Conservation (phyloP, 2,797 vertebrate species). For the Paramormyrops hopkinsi region DNA sequence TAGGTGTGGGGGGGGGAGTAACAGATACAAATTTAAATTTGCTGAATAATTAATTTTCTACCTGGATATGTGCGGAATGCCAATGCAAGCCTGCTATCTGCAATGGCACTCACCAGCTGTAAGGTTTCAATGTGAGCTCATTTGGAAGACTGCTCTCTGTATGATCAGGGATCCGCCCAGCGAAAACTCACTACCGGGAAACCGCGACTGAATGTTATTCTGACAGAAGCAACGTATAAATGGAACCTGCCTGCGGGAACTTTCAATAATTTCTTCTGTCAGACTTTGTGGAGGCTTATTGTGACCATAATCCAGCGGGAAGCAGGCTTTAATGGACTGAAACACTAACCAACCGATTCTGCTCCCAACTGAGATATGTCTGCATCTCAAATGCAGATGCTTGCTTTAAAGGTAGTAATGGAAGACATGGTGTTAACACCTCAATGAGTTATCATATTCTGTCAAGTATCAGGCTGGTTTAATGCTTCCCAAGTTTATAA, state of each 20-base stretch:
- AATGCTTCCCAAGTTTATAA: neutral
- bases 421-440: neutral
- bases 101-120: neutral
- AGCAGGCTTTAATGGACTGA: neutral
- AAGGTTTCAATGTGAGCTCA: neutral
- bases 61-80: neutral
- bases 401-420: neutral
- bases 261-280: neutral
- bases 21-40: slow-evolving; percentile 2
- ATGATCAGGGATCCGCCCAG: neutral
- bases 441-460: neutral
- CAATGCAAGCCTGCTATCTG: neutral
- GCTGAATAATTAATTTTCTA: slow-evolving; percentile 7
- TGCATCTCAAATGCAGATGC: neutral
- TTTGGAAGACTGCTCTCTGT: neutral
- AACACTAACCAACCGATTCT: neutral
- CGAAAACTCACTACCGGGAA: neutral
- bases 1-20: neutral
- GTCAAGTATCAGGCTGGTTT: neutral
- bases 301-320: neutral
- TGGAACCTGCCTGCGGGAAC: neutral
- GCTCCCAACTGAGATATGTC: neutral
- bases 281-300: neutral
- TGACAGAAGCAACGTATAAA: neutral
- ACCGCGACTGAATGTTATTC: neutral